These are phyloP conservation scores for Agrochola macilenta DNA, from an alignment of 2,888 invertebrate species.

Conservation along the genomic window DNA sequence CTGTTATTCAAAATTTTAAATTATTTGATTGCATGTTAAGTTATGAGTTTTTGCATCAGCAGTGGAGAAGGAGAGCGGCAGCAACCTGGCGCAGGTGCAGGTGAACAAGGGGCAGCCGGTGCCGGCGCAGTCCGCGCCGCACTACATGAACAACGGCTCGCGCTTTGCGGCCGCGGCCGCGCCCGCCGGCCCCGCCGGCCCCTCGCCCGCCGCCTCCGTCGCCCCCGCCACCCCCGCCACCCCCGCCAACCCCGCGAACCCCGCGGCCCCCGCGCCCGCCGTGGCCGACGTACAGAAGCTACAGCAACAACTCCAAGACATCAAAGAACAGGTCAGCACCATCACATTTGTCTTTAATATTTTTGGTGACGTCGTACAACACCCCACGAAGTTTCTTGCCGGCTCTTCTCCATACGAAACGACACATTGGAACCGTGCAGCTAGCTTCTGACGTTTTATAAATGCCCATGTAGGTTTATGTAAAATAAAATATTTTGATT, in stretches of 20 bases:
- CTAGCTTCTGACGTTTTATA: too few species aligned
- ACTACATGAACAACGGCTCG: slow-evolving; percentile 87
- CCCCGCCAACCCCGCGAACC: slow-evolving; percentile 66
- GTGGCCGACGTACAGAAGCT: slow-evolving; percentile 94
- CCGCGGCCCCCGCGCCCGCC: slow-evolving; percentile 65
- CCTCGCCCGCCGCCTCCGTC: slow-evolving; percentile 1
- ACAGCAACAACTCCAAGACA: slow-evolving; percentile 96
- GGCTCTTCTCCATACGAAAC: too few species aligned
- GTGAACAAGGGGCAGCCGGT: slow-evolving; percentile 88
- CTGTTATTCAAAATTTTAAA: neutral
- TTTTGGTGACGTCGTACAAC: neutral
- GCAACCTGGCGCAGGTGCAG: slow-evolving; percentile 86
- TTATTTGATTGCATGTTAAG: neutral
- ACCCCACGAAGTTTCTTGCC: too few species aligned
- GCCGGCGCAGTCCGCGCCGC: slow-evolving; percentile 85
- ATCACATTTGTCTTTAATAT: neutral
- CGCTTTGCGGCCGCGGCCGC: slow-evolving; percentile 82
- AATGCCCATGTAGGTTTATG: too few species aligned
- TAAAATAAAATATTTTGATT: too few species aligned
- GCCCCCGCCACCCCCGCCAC: slow-evolving; percentile 67
- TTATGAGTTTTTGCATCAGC: slow-evolving; percentile 26
- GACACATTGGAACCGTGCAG: too few species aligned
- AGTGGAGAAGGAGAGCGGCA: slow-evolving; percentile 82
- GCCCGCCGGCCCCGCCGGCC: slow-evolving; percentile 43
- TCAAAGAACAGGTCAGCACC: slow-evolving; percentile 96